Evolutionary conservation across 2,113 vertebrate genomes (phyloP).

Genomic region (Opisthocomus hoazin): DNA sequence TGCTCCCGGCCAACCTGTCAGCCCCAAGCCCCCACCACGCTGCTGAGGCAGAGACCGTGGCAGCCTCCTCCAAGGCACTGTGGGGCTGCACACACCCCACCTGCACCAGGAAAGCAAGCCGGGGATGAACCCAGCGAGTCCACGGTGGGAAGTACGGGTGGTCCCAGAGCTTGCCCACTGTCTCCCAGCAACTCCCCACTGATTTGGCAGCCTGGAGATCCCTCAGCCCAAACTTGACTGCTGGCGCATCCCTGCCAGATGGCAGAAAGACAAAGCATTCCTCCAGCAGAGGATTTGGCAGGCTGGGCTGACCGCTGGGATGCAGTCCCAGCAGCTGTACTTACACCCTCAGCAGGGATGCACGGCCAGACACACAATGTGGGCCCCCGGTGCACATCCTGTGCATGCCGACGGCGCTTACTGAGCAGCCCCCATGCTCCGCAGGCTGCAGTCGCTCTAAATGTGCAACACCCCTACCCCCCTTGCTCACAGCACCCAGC

Average conservation of each 20-base stretch:
- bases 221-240: background rate
- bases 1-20: fast-evolving
- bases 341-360: background rate
- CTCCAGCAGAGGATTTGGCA: background rate
- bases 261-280: background rate
- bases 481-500: background rate
- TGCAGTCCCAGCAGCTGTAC: background rate
- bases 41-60: fast-evolving
- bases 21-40: background rate
- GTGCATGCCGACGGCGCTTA: fast-evolving
- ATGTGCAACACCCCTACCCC: fast-evolving
- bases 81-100: background rate
- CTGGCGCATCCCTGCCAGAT: background rate
- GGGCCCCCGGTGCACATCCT: fast-evolving
- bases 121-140: background rate
- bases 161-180: background rate
- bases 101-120: background rate
- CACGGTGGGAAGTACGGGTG: background rate
- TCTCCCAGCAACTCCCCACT: background rate
- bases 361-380: fast-evolving
- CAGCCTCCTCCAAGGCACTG: background rate
- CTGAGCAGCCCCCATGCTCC: background rate
- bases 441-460: background rate
- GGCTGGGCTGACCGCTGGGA: background rate
- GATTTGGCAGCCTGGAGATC: background rate